Evolutionary conservation across 2,797 vertebrate genomes (phyloP), one percentile per base, ranked within the genome.

Genomic region (Tinamus major): DNA sequence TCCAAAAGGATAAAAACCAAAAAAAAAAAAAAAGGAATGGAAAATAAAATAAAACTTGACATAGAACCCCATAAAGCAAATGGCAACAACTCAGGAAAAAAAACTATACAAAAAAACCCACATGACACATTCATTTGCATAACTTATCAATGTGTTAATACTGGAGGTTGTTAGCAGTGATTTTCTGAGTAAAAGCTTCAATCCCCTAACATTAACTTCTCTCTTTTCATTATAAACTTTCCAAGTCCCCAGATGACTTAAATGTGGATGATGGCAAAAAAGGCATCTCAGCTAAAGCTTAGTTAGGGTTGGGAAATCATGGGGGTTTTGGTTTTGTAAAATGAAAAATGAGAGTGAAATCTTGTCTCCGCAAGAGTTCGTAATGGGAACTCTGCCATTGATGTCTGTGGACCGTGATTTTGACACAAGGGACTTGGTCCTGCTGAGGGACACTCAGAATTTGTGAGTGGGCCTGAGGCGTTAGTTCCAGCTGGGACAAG

Each of bases 141-240:
- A 76, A 15, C 10, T 71, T 91, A 69, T 42, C 58, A 39, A 37
- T 35, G 42, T 39, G 8, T 51, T 63, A 16, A 72, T 56, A 80
- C 13, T 59, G 41, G 27, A 71, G 79, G 23, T 8, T 59, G 21
- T 79, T 79, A 70, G 59, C 51, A 67, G 35, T 70, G 62, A 59
- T 81, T 88, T 93, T 86, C 51, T 84, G 72, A 46, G 37, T 56
- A 41, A 68, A 92, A 86, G 8, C 44, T 46, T 76, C 48, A 86
- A 87, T 48, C 10, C 7, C 9, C 14, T 24, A 48, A 49, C 8
- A 64, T 61, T 82, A 10, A 56, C 86, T 94, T 93, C 24, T 83
- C 11, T 82, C 9, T 42, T 46, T 8, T 93, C 13, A 72, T 58
- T 42, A 3, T 4, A 71, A 51, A 19, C 6, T 76, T 79, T 17